Percentiles rank a stretch among this genome's conserved stretches.
Evolutionary conservation across 2,888 invertebrate genomes (phyloP).

Genomic region (Acronicta aceris): DNA sequence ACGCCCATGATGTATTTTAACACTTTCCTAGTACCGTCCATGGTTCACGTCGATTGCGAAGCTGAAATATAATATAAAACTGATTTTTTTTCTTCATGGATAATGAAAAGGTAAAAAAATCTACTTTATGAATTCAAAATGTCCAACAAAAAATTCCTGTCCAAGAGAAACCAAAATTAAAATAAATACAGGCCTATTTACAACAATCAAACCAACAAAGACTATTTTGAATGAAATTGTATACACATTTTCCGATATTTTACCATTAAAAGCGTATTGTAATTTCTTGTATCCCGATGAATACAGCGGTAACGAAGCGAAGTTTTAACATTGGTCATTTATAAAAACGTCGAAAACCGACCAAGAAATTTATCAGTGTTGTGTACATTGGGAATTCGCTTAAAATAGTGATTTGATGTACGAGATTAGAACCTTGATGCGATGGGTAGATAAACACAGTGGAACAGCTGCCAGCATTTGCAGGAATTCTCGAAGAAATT

Average conservation of each 20-base stretch:
- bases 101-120: no score
- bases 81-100: no score
- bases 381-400: conserved; percentile 25
- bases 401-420: conserved; percentile 43
- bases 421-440: conserved; percentile 24
- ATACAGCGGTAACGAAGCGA: conserved; percentile 10
- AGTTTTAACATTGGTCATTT: conserved; percentile 28
- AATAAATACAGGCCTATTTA: no score
- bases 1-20: no score
- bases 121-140: no score
- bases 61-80: no score
- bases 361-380: conserved; percentile 34
- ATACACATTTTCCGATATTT: not conserved
- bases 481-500: conserved; percentile 13
- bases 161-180: no score
- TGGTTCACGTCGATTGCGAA: no score
- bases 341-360: conserved; percentile 34
- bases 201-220: no score
- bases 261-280: not conserved
- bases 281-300: not conserved
- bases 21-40: no score
- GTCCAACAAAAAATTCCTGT: no score
- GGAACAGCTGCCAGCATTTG: conserved; percentile 30
- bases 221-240: not conserved
- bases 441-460: conserved; percentile 38